Base-by-base conservation (phyloP, 2,797 vertebrate species). In the Apogon hyalosoma region DNA sequence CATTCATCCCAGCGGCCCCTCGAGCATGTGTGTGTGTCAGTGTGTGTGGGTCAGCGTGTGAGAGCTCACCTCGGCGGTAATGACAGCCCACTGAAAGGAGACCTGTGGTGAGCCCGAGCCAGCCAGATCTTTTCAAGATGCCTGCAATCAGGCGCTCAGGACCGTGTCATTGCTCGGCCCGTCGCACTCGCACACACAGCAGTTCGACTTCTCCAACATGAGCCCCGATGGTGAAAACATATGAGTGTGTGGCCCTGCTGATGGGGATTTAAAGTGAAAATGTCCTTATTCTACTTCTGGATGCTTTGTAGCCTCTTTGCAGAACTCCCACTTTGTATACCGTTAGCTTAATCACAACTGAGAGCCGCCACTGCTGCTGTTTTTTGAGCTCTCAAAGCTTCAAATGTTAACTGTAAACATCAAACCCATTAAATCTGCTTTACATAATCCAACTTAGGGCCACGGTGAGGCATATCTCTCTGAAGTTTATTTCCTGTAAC, bases 91-190 rank as follows among this genome's bases (percentile, higher is more conserved):
- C 89, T 90, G 90, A 91, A 90, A 91, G 90, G 83, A 88, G 90
- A 92, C 92, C 88, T 70, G 74, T 49, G 60, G 90, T 84, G 82
- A 87, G 66, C 67, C 66, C 19, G 71, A 82, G 81, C 84, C 66
- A 45, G 70, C 79, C 82, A 89, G 92, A 93, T 94, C 89, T 80
- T 51, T 94, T 95, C 93, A 94, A 93, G 92, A 94, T 94, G 93
- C 88, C 91, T 88, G 91, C 88, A 95, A 92, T 93, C 94, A 95
- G 88, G 90, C 80, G 87, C 87, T 81, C 88, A 77, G 81, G 85
- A 83, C 87, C 86, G 77, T 84, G 82, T 91, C 91, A 92, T 91
- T 91, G 87, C 88, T 79, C 79, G 62, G 75, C 77, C 80, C 74
- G 64, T 66, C 52, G n/a, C 16, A 19, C 77, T 65, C 15, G 4